Percentiles rank a stretch among this genome's conserved stretches.
These are phyloP conservation scores for Lerista edwardsae DNA, from an alignment of 2,797 vertebrate genomes.

Conservation along the genomic window DNA sequence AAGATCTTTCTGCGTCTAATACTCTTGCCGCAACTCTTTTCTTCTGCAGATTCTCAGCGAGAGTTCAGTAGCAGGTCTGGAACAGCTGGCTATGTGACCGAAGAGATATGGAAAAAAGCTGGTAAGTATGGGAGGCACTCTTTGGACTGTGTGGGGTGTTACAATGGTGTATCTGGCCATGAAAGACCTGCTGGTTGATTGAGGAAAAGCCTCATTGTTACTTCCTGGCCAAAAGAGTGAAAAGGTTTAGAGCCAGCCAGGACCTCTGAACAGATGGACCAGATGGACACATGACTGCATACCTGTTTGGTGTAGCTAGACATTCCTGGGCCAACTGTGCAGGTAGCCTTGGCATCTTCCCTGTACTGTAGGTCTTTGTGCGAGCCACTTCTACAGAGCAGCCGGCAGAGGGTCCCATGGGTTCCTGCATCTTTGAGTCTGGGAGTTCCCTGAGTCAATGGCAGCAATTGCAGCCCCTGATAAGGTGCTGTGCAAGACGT, in stretches of 20 bases:
- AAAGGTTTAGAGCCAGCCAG: not conserved
- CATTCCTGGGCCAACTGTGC: not conserved
- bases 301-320: not conserved
- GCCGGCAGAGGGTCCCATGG: not conserved
- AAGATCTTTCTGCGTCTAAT: conserved; percentile 50
- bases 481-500: too few species aligned
- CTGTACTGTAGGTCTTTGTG: not conserved
- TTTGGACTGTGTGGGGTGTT: not conserved
- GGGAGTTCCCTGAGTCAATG: not conserved
- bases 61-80: conserved; percentile 89
- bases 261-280: not conserved
- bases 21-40: conserved; percentile 27
- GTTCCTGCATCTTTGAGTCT: too few species aligned
- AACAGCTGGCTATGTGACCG: conserved; percentile 90
- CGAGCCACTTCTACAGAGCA: not conserved
- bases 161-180: not conserved
- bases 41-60: conserved; percentile 86
- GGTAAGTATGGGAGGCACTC: conserved; percentile 78
- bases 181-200: conserved; percentile 22
- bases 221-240: not conserved
- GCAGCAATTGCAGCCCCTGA: too few species aligned
- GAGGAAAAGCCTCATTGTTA: not conserved
- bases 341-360: not conserved
- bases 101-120: conserved; percentile 99
- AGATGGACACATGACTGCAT: not conserved